Conservation (phyloP, 2,797 vertebrate genomes). For the Loris lydekkerianus region DNA sequence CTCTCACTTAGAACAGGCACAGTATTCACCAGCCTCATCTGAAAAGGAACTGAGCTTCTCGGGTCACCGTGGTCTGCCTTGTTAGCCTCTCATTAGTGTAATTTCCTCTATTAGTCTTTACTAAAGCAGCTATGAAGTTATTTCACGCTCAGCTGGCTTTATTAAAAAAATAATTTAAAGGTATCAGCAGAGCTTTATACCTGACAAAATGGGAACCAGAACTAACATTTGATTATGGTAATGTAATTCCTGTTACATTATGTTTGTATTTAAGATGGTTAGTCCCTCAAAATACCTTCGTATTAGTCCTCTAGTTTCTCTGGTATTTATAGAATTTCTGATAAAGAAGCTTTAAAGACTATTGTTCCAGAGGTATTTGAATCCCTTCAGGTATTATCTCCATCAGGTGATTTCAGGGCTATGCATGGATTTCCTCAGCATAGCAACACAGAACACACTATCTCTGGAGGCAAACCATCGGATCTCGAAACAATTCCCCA, state of each 20-base stretch:
- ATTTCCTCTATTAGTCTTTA: constrained; percentile 68
- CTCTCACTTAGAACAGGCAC: not conserved
- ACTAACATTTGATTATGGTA: constrained; percentile 70
- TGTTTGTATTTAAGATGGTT: constrained; percentile 51
- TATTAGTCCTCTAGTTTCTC: constrained; percentile 46
- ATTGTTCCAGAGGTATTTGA: constrained; percentile 11
- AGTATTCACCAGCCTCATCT: constrained; percentile 48
- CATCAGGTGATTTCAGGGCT: not conserved
- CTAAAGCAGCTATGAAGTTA: constrained; percentile 50
- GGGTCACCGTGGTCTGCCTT: constrained; percentile 52
- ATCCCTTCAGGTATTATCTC: not conserved
- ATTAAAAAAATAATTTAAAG: constrained; percentile 74
- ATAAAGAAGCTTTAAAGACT: constrained; percentile 1
- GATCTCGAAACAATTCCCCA: not conserved
- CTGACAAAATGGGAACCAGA: constrained; percentile 66
- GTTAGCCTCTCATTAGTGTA: constrained; percentile 61
- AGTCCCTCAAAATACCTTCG: constrained; percentile 43
- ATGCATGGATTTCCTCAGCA: not conserved
- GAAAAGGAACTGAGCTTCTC: not conserved
- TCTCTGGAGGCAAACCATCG: not conserved
- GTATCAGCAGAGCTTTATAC: constrained; percentile 64
- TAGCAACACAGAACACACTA: not conserved
- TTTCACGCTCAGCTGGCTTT: constrained; percentile 69
- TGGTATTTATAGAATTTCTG: constrained; percentile 25
- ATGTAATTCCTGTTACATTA: constrained; percentile 47